phyloP scores from a whole-genome alignment of 2,797 vertebrate species.

The Cyclopterus lumpus region DNA sequence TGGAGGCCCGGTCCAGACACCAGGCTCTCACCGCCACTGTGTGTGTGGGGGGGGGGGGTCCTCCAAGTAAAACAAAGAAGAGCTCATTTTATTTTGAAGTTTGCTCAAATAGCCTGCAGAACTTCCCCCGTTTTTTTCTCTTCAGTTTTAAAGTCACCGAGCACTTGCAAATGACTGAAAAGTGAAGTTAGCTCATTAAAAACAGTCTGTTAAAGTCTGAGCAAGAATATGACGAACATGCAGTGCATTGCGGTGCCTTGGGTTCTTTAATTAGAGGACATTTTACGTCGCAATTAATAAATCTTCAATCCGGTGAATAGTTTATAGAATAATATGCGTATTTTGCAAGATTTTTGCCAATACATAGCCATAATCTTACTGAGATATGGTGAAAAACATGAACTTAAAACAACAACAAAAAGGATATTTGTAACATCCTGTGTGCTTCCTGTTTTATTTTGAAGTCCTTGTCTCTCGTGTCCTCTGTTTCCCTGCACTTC shows the following conservation, averaged over 20 bases:
- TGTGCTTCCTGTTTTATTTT: too few relatives aligned
- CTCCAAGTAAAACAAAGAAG: conserved; percentile 16
- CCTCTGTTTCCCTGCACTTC: too few relatives aligned
- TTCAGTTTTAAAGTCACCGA: neutral
- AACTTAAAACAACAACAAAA: too few relatives aligned
- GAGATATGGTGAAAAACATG: neutral
- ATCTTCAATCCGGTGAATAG: too few relatives aligned
- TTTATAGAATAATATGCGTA: too few relatives aligned
- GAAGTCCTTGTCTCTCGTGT: too few relatives aligned
- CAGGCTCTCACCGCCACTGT: conserved; percentile 44
- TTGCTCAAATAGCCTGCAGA: conserved; percentile 11
- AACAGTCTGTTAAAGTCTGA: neutral
- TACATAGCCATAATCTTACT: neutral
- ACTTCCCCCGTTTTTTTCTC: neutral
- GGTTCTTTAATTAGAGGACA: neutral
- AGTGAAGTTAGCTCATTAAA: neutral
- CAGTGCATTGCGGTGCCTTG: too few relatives aligned
- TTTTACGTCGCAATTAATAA: neutral
- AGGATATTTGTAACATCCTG: too few relatives aligned
- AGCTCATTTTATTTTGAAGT: conserved; percentile 13
- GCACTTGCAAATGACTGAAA: neutral
- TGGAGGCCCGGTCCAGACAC: conserved; percentile 64
- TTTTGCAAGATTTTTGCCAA: neutral
- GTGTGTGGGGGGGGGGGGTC: conserved; percentile 18
- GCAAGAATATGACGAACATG: neutral